phyloP scores from a whole-genome alignment of 2,888 invertebrate genomes.

The Ligdia adustata region DNA sequence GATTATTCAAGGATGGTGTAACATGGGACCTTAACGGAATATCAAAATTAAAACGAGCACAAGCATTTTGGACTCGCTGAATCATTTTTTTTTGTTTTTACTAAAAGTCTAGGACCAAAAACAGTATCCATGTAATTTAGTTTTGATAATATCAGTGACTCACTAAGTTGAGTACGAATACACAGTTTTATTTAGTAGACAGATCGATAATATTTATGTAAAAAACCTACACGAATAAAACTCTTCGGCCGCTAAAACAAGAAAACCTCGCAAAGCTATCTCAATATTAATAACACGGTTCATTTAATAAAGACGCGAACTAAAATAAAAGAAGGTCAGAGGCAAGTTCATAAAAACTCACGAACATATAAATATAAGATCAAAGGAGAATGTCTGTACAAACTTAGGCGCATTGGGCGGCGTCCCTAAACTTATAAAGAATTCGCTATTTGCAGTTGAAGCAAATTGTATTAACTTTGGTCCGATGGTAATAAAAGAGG shows the following conservation, averaged over 20 bases:
- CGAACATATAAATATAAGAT: slow-evolving; percentile 55
- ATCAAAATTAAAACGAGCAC: too few species aligned
- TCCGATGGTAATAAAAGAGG: slow-evolving; percentile 24
- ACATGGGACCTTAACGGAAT: too few species aligned
- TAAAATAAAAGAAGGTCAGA: slow-evolving; percentile 50
- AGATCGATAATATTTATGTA: too few species aligned
- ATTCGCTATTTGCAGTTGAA: slow-evolving; percentile 43
- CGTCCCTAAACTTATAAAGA: slow-evolving; percentile 46
- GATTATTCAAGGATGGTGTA: too few species aligned
- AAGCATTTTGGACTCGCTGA: too few species aligned
- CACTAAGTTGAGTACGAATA: too few species aligned
- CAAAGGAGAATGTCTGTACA: slow-evolving; percentile 49
- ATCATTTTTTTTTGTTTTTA: too few species aligned
- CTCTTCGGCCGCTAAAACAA: slow-evolving; percentile 15
- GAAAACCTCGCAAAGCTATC: slow-evolving; percentile 19
- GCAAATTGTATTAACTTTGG: slow-evolving; percentile 53
- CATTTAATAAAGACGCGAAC: slow-evolving; percentile 46
- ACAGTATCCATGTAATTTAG: too few species aligned
- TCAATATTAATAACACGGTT: slow-evolving; percentile 32
- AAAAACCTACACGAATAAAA: too few species aligned
- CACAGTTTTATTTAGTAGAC: too few species aligned
- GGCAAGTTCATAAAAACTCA: slow-evolving; percentile 49
- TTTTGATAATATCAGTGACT: too few species aligned
- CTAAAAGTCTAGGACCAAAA: too few species aligned
- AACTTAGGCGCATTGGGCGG: slow-evolving; percentile 20